These are phyloP conservation scores for Samia ricini DNA, from an alignment of 1,140 invertebrate species.

Conservation along the genomic window DNA sequence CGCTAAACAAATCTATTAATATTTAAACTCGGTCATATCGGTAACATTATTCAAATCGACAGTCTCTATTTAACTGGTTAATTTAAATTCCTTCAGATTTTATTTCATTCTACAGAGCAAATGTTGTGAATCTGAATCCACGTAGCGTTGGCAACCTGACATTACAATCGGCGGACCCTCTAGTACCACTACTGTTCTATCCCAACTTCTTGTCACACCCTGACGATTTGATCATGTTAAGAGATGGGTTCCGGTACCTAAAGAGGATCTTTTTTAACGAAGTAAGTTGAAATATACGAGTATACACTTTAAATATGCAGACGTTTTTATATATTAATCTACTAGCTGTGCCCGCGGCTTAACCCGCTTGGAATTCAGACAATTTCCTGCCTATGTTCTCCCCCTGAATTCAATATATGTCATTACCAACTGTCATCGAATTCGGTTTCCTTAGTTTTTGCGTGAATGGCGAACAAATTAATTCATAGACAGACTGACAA, in stretches of 20 bases:
- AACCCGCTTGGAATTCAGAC: not conserved
- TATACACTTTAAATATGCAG: not conserved
- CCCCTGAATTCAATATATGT: not conserved
- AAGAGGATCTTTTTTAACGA: slow-evolving; percentile 80
- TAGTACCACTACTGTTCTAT: slow-evolving; percentile 86
- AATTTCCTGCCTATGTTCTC: too few relatives aligned
- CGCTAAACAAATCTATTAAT: too few relatives aligned
- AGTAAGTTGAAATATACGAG: slow-evolving; percentile 47
- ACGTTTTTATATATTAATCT: not conserved
- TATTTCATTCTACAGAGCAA: slow-evolving; percentile 73
- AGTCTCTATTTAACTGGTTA: too few relatives aligned
- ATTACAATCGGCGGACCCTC: slow-evolving; percentile 55
- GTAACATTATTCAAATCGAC: too few relatives aligned
- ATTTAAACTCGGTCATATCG: too few relatives aligned
- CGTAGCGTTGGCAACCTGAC: slow-evolving; percentile 57
- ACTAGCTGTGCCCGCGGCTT: too few relatives aligned
- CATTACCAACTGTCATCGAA: too few relatives aligned
- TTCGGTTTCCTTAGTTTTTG: too few relatives aligned
- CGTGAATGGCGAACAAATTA: too few relatives aligned
- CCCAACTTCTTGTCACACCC: slow-evolving; percentile 88
- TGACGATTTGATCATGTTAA: slow-evolving; percentile 83
- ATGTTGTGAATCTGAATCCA: slow-evolving; percentile 80
- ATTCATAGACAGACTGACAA: too few relatives aligned
- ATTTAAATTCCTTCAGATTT: not conserved
- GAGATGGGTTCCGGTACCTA: slow-evolving; percentile 85